Percentiles rank a stretch among this genome's conserved stretches.
Evolutionary conservation across 2,888 invertebrate genomes (phyloP).

Genomic region (Tinea semifulvella): DNA sequence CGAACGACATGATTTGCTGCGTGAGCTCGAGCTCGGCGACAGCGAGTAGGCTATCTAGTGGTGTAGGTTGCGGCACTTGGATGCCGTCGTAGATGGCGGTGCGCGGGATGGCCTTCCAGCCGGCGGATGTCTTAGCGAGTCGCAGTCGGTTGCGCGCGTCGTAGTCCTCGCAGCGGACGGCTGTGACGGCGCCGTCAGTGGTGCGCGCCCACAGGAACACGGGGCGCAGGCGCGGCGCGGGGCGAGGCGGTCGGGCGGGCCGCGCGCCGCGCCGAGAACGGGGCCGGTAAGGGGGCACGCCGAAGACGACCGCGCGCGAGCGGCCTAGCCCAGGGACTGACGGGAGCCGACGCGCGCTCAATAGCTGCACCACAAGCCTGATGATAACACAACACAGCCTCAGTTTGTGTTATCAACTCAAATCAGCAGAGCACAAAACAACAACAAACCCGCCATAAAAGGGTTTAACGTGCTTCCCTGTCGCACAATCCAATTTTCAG

Average conservation of each 20-base stretch:
- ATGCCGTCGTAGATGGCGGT: slow-evolving; percentile 71
- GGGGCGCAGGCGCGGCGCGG: slow-evolving; percentile 75
- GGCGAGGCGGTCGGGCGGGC: slow-evolving; percentile 44
- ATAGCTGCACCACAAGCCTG: slow-evolving; percentile 22
- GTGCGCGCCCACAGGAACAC: slow-evolving; percentile 88
- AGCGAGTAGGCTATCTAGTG: slow-evolving; percentile 68
- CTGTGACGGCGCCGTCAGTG: slow-evolving; percentile 80
- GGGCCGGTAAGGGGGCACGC: slow-evolving; percentile 15
- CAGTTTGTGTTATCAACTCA: neutral
- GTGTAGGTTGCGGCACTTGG: slow-evolving; percentile 33
- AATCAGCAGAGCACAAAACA: too few relatives aligned
- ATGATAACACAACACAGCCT: slow-evolving; percentile 13
- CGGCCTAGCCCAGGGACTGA: slow-evolving; percentile 56
- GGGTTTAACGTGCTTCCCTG: too few relatives aligned
- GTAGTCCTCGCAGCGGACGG: slow-evolving; percentile 88
- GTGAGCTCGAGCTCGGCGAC: slow-evolving; percentile 72
- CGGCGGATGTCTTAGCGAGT: slow-evolving; percentile 75
- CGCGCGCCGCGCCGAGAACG: slow-evolving; percentile 19
- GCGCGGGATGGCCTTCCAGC: slow-evolving; percentile 82
- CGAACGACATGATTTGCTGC: slow-evolving; percentile 58
- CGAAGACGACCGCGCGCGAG: slow-evolving; percentile 50
- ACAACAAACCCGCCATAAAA: too few relatives aligned
- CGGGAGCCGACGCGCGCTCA: slow-evolving; percentile 61
- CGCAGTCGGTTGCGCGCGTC: slow-evolving; percentile 86
- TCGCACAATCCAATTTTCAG: too few relatives aligned